Percentiles rank a stretch among this genome's conserved stretches.
These are phyloP conservation scores for Phrixothrix hirtus DNA, from an alignment of 2,888 invertebrate species.

Conservation along the genomic window DNA sequence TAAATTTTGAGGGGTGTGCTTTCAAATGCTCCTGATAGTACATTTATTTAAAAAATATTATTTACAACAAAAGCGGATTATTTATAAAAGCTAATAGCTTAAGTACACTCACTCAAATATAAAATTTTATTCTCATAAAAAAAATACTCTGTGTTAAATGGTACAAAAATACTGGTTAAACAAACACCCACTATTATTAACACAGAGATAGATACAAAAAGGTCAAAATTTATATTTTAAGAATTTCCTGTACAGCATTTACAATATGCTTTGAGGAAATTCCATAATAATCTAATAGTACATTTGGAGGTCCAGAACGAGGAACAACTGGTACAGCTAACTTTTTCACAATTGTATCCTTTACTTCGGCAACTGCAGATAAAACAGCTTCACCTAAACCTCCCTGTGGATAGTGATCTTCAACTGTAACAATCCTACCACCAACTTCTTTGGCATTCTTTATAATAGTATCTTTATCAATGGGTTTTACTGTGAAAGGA, in stretches of 20 bases:
- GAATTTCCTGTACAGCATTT: constrained; percentile 67
- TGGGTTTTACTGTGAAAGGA: constrained; percentile 94
- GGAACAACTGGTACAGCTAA: constrained; percentile 84
- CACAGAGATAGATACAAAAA: too few relatives aligned
- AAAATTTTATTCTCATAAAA: too few relatives aligned
- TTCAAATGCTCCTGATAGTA: too few relatives aligned
- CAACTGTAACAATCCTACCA: constrained; percentile 87
- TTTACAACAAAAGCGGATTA: not conserved
- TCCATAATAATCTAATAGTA: constrained; percentile 85
- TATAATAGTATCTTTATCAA: constrained; percentile 79
- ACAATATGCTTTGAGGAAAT: constrained; percentile 82
- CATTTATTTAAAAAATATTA: not conserved
- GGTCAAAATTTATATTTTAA: constrained; percentile 55
- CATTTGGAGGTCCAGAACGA: constrained; percentile 88
- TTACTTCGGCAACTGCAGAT: constrained; percentile 74
- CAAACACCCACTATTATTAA: too few relatives aligned
- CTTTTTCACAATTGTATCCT: constrained; percentile 73
- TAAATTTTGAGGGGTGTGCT: too few relatives aligned
- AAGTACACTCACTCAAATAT: too few relatives aligned
- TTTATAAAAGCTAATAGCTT: not conserved
- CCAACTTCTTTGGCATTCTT: constrained; percentile 77
- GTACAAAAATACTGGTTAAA: too few relatives aligned
- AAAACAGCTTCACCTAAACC: constrained; percentile 96
- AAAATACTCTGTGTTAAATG: too few relatives aligned
- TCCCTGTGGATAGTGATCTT: constrained; percentile 96